A percentile compares a stretch with the other conserved stretches of the same genome.
Conservation (phyloP, 2,113 vertebrate genomes). For the Acinonyx jubatus region DNA sequence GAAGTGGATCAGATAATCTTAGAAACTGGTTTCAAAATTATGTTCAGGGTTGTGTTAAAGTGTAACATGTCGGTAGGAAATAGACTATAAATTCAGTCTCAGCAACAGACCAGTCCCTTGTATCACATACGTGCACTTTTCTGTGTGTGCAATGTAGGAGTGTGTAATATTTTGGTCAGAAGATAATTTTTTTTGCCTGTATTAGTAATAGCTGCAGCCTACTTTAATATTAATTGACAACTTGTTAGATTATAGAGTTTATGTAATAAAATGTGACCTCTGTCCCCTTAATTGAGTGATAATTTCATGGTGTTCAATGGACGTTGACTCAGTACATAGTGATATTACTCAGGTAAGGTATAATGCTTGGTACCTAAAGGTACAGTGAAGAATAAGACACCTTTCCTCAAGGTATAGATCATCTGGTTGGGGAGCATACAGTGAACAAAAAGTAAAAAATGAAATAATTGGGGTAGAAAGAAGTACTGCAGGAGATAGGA, state of each 20-base stretch:
- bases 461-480: not conserved
- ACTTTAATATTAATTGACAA: not conserved
- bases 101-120: not conserved
- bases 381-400: not conserved
- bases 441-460: not conserved
- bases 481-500: not conserved
- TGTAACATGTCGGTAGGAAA: not conserved
- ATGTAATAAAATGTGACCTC: not conserved
- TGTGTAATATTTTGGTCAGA: not conserved
- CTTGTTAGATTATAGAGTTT: not conserved
- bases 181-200: not conserved
- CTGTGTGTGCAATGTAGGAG: not conserved
- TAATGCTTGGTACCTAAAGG: not conserved
- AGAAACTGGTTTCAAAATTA: slow-evolving; percentile 42
- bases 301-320: not conserved
- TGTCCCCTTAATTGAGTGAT: not conserved
- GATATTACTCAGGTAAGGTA: not conserved
- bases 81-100: not conserved
- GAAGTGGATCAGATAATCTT: slow-evolving; percentile 23
- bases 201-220: not conserved
- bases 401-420: not conserved
- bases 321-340: not conserved
- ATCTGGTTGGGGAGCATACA: not conserved
- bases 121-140: not conserved
- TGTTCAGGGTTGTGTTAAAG: not conserved